A percentile compares a stretch with the other conserved stretches of the same genome.
Evolutionary conservation across 64 coral and sea anemone species (phyloP).

Genomic region (Pocillopora verrucosa): DNA sequence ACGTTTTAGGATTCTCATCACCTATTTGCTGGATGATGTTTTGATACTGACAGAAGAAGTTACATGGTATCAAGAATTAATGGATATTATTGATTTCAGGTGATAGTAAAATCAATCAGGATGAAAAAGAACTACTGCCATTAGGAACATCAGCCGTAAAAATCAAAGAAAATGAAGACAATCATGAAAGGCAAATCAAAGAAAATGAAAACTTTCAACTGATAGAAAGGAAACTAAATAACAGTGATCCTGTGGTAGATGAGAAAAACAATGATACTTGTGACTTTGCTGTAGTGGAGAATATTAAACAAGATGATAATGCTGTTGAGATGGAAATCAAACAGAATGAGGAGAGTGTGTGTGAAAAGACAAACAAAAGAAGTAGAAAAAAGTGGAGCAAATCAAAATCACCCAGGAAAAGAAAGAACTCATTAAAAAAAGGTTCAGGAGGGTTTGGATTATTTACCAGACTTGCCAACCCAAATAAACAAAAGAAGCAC

Average conservation of each 20-base stretch:
- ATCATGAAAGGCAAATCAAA: background rate
- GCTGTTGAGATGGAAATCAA: too few relatives aligned
- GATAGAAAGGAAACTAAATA: background rate
- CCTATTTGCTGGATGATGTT: too few relatives aligned
- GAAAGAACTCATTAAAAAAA: constrained; percentile 29
- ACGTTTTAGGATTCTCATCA: too few relatives aligned
- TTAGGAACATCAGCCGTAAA: background rate
- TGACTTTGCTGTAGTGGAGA: background rate
- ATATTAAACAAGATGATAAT: background rate
- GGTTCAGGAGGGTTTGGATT: constrained; percentile 8
- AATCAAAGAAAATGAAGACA: background rate
- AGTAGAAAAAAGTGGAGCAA: constrained; percentile 31
- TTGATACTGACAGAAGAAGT: too few relatives aligned
- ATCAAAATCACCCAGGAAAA: constrained; percentile 29
- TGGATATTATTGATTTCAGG: background rate
- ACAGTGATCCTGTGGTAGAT: background rate
- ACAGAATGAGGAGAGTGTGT: background rate
- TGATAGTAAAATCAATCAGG: background rate
- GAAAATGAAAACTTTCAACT: background rate
- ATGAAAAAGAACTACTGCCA: background rate
- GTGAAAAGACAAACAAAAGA: background rate
- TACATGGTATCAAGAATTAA: too few relatives aligned
- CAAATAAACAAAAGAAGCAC: background rate
- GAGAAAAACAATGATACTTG: background rate
- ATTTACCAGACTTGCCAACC: constrained; percentile 42